Evolutionary conservation across 2,797 vertebrate species (phyloP).

Genomic region (Brachyrhaphis roseni): DNA sequence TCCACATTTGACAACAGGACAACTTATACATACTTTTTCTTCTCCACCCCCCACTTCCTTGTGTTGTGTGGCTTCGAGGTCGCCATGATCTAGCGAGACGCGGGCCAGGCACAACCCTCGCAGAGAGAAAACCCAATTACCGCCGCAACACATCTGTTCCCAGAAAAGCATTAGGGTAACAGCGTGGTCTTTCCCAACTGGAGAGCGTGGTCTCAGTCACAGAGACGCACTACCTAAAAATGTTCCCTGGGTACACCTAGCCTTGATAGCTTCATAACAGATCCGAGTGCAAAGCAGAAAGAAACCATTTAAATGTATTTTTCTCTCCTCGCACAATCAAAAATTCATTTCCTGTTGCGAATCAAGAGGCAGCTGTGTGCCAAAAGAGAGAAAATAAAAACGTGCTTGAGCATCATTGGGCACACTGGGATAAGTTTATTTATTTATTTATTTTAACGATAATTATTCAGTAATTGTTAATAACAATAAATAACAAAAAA

Average conservation of each 20-base stretch:
- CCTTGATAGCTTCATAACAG: background rate
- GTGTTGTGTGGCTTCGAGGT: conserved; percentile 32
- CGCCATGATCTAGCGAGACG: conserved; percentile 40
- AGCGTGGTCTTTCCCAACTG: conserved; percentile 47
- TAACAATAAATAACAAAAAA: background rate
- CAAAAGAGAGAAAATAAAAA: background rate
- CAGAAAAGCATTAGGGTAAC: conserved; percentile 68
- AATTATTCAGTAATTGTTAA: background rate
- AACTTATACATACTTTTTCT: background rate
- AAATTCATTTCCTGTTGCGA: background rate
- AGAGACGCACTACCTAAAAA: conserved; percentile 26
- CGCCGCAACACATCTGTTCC: conserved; percentile 58
- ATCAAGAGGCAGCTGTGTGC: background rate
- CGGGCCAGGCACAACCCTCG: conserved; percentile 23
- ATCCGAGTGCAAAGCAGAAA: conserved; percentile 5
- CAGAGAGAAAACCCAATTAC: conserved; percentile 60
- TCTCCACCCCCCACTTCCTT: background rate
- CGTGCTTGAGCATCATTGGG: no score
- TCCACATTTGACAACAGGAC: conserved; percentile 3
- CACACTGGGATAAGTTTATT: background rate
- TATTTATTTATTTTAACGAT: no score
- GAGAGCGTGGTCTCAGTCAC: conserved; percentile 28
- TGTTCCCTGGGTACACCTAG: background rate
- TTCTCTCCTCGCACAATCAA: background rate
- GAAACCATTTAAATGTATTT: conserved; percentile 3